phyloP scores from a whole-genome alignment of 2,113 vertebrate genomes.

The Dicaeum eximium region DNA sequence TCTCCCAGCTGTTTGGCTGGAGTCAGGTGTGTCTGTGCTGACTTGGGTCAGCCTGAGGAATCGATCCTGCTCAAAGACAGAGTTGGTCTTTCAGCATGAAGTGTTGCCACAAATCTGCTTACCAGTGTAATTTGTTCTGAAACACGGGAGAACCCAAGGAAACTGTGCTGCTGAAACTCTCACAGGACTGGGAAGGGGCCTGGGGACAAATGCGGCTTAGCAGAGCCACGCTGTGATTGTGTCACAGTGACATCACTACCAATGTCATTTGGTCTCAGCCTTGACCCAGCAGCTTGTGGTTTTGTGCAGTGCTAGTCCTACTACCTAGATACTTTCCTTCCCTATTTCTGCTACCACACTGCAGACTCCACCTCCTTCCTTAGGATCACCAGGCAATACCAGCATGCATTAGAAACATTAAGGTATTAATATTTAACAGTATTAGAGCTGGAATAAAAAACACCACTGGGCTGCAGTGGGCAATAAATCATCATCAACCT shows the following conservation, averaged over 20 bases:
- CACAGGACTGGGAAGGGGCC: neutral
- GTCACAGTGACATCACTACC: neutral
- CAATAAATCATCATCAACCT: conserved; percentile 49
- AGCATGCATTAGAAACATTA: conserved; percentile 18
- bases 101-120: neutral
- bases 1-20: neutral
- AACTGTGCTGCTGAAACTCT: neutral
- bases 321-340: neutral
- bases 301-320: neutral
- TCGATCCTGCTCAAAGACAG: neutral
- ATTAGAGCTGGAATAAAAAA: neutral
- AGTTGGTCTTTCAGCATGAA: neutral
- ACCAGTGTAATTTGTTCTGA: neutral
- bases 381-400: neutral
- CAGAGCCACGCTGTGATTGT: neutral
- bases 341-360: neutral
- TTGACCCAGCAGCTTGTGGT: neutral
- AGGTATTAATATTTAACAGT: conserved; percentile 44
- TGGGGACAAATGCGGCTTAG: neutral
- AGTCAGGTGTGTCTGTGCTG: neutral
- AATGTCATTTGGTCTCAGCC: neutral
- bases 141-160: neutral
- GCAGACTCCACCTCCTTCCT: neutral
- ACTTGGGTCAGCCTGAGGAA: neutral
- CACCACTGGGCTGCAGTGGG: neutral